These are phyloP conservation scores for Trachymyrmex cornetzi DNA, from an alignment of 1,140 invertebrate genomes.

Conservation along the genomic window DNA sequence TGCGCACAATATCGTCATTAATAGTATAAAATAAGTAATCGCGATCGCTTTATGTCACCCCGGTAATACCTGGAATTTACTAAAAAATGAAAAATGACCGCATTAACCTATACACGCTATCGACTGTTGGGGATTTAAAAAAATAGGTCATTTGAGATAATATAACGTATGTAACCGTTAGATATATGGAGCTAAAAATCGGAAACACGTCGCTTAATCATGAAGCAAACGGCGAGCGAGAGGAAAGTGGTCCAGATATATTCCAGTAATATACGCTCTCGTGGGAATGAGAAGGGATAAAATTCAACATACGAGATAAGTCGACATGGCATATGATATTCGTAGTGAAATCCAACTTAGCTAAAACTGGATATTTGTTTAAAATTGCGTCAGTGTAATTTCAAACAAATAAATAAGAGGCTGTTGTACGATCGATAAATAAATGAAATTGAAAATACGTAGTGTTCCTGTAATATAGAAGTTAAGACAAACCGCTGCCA, in stretches of 20 bases:
- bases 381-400: too few species aligned
- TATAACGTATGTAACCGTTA: background rate
- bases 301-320: constrained; percentile 14
- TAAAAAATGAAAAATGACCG: background rate
- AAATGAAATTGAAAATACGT: too few species aligned
- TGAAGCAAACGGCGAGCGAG: background rate
- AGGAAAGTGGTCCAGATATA: background rate
- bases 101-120: background rate
- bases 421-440: too few species aligned
- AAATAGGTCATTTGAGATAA: background rate
- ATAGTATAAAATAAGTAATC: constrained; percentile 5
- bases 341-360: background rate
- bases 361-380: constrained; percentile 5
- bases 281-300: background rate
- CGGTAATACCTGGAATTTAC: background rate
- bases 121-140: background rate
- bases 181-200: background rate
- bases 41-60: background rate
- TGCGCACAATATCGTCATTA: background rate
- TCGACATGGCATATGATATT: background rate
- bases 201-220: constrained; percentile 23
- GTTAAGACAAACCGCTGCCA: too few species aligned
- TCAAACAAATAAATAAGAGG: background rate
- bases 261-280: background rate
- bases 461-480: too few species aligned